Percentiles rank a stretch among this genome's conserved stretches.
Conservation (phyloP, 2,888 invertebrate genomes). For the Penaeus monodon region DNA sequence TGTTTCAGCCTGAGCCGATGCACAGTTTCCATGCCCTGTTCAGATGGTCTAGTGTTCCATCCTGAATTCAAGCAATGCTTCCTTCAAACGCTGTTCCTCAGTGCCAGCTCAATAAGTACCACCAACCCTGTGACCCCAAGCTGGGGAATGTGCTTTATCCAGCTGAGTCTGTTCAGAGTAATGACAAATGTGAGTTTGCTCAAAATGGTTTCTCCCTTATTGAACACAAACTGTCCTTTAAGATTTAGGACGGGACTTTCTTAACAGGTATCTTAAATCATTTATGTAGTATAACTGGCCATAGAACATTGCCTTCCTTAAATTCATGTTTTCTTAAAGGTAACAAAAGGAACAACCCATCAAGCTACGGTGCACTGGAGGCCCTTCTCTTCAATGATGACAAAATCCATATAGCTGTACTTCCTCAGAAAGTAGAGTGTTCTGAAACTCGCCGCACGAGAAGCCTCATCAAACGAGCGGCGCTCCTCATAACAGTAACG, state of each 20-base stretch:
- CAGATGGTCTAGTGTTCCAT: constrained; percentile 45
- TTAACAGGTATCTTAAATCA: too few relatives aligned
- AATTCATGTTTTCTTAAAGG: neutral
- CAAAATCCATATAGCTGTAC: constrained; percentile 24
- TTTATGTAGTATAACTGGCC: too few relatives aligned
- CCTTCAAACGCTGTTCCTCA: constrained; percentile 22
- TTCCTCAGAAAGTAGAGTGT: constrained; percentile 24
- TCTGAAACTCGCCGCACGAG: too few relatives aligned
- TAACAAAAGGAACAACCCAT: constrained; percentile 34
- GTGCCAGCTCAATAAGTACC: constrained; percentile 4
- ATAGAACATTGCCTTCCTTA: neutral
- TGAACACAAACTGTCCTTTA: too few relatives aligned
- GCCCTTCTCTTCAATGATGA: constrained; percentile 43
- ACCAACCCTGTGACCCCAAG: neutral
- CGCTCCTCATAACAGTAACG: too few relatives aligned
- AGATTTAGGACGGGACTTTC: too few relatives aligned
- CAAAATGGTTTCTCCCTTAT: too few relatives aligned
- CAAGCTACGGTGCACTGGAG: constrained; percentile 28
- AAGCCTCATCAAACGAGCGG: too few relatives aligned
- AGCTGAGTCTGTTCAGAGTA: too few relatives aligned
- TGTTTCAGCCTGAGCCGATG: constrained; percentile 13
- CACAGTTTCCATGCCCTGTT: constrained; percentile 30
- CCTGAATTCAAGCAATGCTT: constrained; percentile 41
- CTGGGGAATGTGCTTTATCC: neutral
- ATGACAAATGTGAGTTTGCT: too few relatives aligned